phyloP scores from a whole-genome alignment of 2,113 vertebrate genomes.

The Dermatemys mawii region DNA sequence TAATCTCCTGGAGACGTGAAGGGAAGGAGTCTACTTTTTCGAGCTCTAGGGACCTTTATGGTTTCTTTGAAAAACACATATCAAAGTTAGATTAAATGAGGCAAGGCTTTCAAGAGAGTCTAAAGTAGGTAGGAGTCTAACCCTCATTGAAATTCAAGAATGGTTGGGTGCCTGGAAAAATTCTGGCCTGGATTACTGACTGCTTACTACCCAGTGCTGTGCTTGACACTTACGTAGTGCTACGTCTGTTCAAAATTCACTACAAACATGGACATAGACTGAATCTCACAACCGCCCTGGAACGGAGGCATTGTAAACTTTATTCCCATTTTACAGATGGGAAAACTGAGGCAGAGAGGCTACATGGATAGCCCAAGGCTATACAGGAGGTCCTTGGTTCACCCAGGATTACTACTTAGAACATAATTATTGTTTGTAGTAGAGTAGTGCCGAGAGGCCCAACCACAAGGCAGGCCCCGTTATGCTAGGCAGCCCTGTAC shows the following conservation, averaged over 20 bases:
- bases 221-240: neutral
- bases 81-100: constrained; percentile 22
- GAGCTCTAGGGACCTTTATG: neutral
- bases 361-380: constrained; percentile 54
- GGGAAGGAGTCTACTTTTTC: neutral
- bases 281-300: neutral
- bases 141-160: neutral
- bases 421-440: constrained; percentile 65
- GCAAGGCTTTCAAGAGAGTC: constrained; percentile 21
- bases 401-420: constrained; percentile 60
- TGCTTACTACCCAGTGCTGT: neutral
- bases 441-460: constrained; percentile 58
- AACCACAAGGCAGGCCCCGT: constrained; percentile 45
- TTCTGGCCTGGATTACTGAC: neutral
- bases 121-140: neutral
- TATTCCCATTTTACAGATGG: neutral
- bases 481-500: neutral
- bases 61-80: neutral
- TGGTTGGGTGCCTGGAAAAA: neutral
- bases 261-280: neutral
- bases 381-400: constrained; percentile 21
- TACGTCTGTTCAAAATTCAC: neutral
- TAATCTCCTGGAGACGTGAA: constrained; percentile 51
- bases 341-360: constrained; percentile 56
- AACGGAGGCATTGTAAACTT: neutral